phyloP scores from a whole-genome alignment of 2,888 invertebrate species.

The Ectemnius cavifrons region DNA sequence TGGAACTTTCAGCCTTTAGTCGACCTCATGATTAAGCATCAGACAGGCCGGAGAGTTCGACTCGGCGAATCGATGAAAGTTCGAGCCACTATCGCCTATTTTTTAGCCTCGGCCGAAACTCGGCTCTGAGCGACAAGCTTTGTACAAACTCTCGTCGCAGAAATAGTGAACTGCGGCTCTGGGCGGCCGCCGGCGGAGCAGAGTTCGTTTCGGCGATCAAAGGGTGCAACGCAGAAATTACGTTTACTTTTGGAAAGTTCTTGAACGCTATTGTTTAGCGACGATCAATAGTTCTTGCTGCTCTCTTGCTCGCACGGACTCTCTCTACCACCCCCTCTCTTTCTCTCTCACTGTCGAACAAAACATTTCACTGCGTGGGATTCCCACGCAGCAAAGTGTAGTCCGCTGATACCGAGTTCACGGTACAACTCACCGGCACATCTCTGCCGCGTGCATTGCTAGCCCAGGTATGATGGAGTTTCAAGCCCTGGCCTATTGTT shows the following conservation, averaged over 20 bases:
- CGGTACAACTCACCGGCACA: not conserved
- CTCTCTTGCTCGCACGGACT: not conserved
- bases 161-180: not conserved
- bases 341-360: not conserved
- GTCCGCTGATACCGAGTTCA: not conserved
- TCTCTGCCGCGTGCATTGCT: not conserved
- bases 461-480: not conserved
- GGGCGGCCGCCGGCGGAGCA: not conserved
- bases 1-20: too few species aligned
- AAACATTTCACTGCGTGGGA: constrained; percentile 1
- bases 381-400: not conserved
- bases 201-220: not conserved
- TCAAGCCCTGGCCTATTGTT: not conserved
- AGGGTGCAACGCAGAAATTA: constrained; percentile 7
- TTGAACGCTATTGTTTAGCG: constrained; percentile 2
- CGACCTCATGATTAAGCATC: too few species aligned
- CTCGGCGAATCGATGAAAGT: constrained; percentile 1
- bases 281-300: constrained; percentile 1
- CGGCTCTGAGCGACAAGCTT: not conserved
- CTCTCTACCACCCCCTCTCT: not conserved
- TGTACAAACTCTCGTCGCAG: not conserved
- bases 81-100: not conserved
- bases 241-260: constrained; percentile 1
- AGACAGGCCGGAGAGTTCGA: not conserved
- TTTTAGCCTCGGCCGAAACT: not conserved